Conservation (phyloP, 2,797 vertebrate genomes). For the Geotrypetes seraphini region DNA sequence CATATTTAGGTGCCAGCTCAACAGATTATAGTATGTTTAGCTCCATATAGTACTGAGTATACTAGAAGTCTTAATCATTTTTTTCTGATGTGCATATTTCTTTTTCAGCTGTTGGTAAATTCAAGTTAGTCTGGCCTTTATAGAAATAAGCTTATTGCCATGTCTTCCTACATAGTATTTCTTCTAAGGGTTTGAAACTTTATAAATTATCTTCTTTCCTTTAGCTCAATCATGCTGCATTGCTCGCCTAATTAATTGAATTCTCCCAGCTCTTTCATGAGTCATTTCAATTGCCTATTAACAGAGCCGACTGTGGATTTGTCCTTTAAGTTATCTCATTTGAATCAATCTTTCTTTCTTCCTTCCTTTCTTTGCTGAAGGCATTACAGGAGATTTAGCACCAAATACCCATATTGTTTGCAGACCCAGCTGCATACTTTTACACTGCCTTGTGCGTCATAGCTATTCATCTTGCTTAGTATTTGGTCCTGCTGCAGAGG, state of each 20-base stretch:
- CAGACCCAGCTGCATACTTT: slow-evolving; percentile 43
- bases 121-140: too few relatives aligned
- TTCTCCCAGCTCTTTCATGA: slow-evolving; percentile 46
- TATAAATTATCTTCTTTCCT: slow-evolving; percentile 37
- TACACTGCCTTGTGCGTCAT: slow-evolving; percentile 43
- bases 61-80: too few relatives aligned
- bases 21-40: too few relatives aligned
- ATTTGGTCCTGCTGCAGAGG: slow-evolving; percentile 49
- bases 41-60: too few relatives aligned
- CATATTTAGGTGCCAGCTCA: too few relatives aligned
- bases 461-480: slow-evolving; percentile 57
- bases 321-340: slow-evolving; percentile 39
- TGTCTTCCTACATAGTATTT: neutral
- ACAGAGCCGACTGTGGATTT: slow-evolving; percentile 34
- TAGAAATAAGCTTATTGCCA: too few relatives aligned
- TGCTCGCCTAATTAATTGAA: slow-evolving; percentile 48
- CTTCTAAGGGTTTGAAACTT: slow-evolving; percentile 5
- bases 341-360: slow-evolving; percentile 41
- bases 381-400: slow-evolving; percentile 37
- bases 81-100: too few relatives aligned
- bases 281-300: slow-evolving; percentile 51
- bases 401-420: slow-evolving; percentile 46
- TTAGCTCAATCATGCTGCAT: slow-evolving; percentile 12
- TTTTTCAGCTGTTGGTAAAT: too few relatives aligned
- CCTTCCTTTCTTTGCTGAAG: slow-evolving; percentile 35